phyloP scores from a whole-genome alignment of 2,113 vertebrate species.

The Pipa parva region DNA sequence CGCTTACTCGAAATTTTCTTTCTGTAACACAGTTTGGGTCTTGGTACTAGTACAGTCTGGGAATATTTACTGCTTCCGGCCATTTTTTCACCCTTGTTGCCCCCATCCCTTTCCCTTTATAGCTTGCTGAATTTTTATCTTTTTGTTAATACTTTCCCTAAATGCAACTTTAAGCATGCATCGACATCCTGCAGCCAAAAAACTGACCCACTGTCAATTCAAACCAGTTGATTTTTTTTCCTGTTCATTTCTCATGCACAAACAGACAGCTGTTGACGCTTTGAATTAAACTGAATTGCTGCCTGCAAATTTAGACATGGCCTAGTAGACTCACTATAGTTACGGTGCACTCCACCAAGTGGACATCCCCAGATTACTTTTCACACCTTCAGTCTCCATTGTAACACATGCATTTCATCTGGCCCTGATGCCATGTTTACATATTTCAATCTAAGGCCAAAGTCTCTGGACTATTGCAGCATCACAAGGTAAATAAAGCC shows the following conservation, averaged over 20 bases:
- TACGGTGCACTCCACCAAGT: background rate
- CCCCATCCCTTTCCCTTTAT: conserved; percentile 42
- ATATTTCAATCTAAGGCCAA: background rate
- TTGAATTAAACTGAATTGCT: background rate
- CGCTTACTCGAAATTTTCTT: no score
- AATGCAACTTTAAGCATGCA: conserved; percentile 99
- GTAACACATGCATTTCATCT: conserved; percentile 47
- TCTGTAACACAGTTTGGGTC: no score
- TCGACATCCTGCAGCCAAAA: conserved; percentile 77
- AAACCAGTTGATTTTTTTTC: conserved; percentile 73
- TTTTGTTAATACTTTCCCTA: conserved; percentile 84
- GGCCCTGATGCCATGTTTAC: background rate
- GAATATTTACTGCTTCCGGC: conserved; percentile 24
- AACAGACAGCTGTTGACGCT: conserved; percentile 80
- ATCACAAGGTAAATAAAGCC: background rate
- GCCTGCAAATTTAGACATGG: background rate
- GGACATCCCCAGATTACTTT: conserved; percentile 61
- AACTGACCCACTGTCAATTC: conserved; percentile 70
- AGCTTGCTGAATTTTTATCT: conserved; percentile 77
- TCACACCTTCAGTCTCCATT: conserved; percentile 39
- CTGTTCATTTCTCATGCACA: conserved; percentile 78
- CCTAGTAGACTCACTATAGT: background rate
- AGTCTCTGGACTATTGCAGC: background rate
- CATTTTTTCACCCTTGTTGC: conserved; percentile 42
- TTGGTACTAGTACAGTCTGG: background rate